phyloP scores from a whole-genome alignment of 2,113 vertebrate species.

The Nothoprocta perdicaria region DNA sequence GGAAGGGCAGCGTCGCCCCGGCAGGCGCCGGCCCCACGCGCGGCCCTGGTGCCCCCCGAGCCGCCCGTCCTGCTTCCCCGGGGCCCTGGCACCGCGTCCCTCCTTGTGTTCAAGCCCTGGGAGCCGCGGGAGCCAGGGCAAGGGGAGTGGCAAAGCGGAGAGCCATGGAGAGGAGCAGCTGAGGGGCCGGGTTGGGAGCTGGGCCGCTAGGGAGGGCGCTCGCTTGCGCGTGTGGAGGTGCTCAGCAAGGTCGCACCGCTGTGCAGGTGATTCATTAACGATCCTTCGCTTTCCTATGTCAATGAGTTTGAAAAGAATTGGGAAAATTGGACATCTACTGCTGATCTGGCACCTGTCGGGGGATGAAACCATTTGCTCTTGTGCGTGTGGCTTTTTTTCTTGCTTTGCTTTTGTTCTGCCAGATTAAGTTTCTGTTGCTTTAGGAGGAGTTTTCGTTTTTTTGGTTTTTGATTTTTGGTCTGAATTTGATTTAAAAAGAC shows the following conservation, averaged over 20 bases:
- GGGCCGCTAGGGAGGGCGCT: background rate
- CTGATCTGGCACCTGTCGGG: rapidly evolving
- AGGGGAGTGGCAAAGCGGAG: background rate
- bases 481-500: background rate
- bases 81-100: background rate
- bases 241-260: background rate
- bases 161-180: background rate
- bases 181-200: background rate
- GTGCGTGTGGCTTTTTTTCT: background rate
- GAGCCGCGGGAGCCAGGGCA: background rate
- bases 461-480: background rate
- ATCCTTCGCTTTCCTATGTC: background rate
- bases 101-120: rapidly evolving
- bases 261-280: background rate
- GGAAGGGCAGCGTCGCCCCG: rapidly evolving
- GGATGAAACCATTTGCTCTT: background rate
- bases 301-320: background rate
- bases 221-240: background rate
- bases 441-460: background rate
- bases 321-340: background rate
- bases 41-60: background rate
- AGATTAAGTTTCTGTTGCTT: background rate
- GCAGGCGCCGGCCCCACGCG: background rate
- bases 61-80: background rate
- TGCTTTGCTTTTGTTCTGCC: background rate